phyloP scores from a whole-genome alignment of 2,797 vertebrate genomes.

The Notolabrus celidotus region DNA sequence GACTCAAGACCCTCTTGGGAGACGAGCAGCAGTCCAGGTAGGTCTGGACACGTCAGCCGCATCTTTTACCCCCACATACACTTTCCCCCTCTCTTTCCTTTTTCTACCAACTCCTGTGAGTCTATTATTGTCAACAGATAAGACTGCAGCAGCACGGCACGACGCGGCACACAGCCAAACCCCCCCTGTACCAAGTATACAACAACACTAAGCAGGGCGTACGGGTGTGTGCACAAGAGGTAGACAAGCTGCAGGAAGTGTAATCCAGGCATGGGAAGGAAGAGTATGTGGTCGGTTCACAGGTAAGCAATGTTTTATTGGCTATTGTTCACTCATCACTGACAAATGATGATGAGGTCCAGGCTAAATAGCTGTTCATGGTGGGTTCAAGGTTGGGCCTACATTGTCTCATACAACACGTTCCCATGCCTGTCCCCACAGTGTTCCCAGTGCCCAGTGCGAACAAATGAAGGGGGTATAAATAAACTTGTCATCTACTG shows the following conservation, averaged over 20 bases:
- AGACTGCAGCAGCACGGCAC: conserved; percentile 65
- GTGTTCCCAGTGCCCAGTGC: neutral
- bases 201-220: conserved; percentile 35
- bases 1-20: conserved; percentile 49
- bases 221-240: conserved; percentile 17
- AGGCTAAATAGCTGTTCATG: conserved; percentile 38
- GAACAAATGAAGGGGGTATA: conserved; percentile 17
- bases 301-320: conserved; percentile 51
- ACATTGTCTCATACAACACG: conserved; percentile 34
- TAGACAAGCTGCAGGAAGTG: conserved; percentile 21
- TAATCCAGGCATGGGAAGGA: conserved; percentile 31
- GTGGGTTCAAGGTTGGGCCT: conserved; percentile 65
- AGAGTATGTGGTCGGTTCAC: conserved; percentile 31
- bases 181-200: conserved; percentile 48
- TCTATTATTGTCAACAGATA: conserved; percentile 70
- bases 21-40: conserved; percentile 31
- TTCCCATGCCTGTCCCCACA: neutral
- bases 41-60: conserved; percentile 31
- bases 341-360: conserved; percentile 56
- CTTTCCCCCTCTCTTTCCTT: conserved; percentile 4
- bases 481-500: conserved; percentile 34
- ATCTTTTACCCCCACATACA: conserved; percentile 21
- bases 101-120: conserved; percentile 36
- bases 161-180: conserved; percentile 54
- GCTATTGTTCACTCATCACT: conserved; percentile 50